Evolutionary conservation across 2,113 vertebrate species (phyloP).

Genomic region (Prionailurus viverrinus): DNA sequence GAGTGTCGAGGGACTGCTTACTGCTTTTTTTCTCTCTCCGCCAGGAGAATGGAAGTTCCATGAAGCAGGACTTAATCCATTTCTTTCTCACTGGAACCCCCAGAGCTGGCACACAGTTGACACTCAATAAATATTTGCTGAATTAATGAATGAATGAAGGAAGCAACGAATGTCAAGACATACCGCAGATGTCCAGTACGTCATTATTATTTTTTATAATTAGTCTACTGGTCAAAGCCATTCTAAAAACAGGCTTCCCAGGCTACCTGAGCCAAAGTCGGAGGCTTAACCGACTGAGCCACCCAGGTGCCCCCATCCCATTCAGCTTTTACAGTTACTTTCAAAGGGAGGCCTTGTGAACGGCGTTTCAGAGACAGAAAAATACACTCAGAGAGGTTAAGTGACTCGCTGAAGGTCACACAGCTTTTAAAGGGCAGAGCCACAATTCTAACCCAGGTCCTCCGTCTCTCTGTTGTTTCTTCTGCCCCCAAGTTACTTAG

Average conservation of each 20-base stretch:
- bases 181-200: constrained; percentile 23
- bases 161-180: constrained; percentile 31
- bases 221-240: constrained; percentile 60
- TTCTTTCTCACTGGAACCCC: not conserved
- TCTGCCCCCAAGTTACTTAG: not conserved
- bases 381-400: constrained; percentile 47
- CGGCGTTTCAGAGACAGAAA: constrained; percentile 31
- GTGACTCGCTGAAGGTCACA: constrained; percentile 17
- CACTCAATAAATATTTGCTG: constrained; percentile 42
- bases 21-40: not conserved
- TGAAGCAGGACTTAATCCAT: not conserved
- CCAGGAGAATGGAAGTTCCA: not conserved
- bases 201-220: constrained; percentile 68
- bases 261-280: not conserved
- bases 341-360: not conserved
- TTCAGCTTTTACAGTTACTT: not conserved
- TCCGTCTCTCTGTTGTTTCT: constrained; percentile 32
- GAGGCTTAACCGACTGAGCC: too few relatives aligned
- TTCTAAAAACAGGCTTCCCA: constrained; percentile 54
- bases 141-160: constrained; percentile 57
- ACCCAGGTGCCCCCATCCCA: not conserved
- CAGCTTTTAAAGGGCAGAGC: constrained; percentile 20
- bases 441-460: not conserved
- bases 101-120: not conserved
- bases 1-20: not conserved